phyloP scores from a whole-genome alignment of 2,797 vertebrate species.

The Monodelphis domestica region DNA sequence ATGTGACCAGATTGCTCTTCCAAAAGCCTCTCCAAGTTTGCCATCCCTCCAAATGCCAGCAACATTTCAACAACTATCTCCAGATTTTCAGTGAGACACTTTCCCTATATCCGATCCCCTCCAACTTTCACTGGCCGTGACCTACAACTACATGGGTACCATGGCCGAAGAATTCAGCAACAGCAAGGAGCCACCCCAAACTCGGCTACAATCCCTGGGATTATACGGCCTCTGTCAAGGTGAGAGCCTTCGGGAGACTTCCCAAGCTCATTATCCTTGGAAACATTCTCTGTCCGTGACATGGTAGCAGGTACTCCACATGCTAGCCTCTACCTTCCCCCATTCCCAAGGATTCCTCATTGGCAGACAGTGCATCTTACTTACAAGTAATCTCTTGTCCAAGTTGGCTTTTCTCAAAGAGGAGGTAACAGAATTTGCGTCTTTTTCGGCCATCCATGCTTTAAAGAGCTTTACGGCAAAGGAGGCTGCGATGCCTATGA shows the following conservation, averaged over 20 bases:
- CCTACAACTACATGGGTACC: neutral
- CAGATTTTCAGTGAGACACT: neutral
- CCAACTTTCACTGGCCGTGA: neutral
- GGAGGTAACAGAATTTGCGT: constrained; percentile 93
- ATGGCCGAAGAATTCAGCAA: neutral
- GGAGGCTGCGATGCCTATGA: constrained; percentile 92
- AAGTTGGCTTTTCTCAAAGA: constrained; percentile 94
- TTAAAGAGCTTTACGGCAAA: constrained; percentile 96
- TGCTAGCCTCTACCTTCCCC: neutral
- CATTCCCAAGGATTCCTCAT: neutral
- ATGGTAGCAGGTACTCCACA: neutral
- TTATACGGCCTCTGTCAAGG: neutral
- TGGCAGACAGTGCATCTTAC: constrained; percentile 65
- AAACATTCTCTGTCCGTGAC: neutral
- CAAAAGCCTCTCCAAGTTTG: neutral
- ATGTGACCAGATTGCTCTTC: neutral
- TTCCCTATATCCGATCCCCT: neutral
- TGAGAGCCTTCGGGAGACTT: neutral
- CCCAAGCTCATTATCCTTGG: neutral
- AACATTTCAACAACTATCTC: neutral
- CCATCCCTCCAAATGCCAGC: neutral
- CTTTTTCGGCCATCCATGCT: constrained; percentile 95
- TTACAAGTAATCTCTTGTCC: constrained; percentile 94
- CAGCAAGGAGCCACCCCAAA: no score
- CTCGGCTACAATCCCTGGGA: neutral